phyloP scores from a whole-genome alignment of 1,140 invertebrate genomes.

The Hypothenemus hampei region DNA sequence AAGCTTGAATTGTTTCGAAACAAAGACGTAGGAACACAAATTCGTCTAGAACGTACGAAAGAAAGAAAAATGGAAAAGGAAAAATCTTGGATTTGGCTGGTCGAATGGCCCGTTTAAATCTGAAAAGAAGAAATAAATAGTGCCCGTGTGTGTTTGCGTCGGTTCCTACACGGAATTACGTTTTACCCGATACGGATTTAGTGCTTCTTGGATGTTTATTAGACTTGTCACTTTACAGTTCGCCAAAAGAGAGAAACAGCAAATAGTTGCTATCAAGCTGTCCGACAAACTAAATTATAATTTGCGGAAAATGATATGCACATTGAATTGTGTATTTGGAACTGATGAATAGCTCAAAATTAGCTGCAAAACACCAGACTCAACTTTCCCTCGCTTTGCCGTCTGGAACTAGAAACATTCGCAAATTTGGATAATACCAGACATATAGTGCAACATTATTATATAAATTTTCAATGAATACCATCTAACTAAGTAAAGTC shows the following conservation, averaged over 20 bases:
- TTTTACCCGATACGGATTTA: too few species aligned
- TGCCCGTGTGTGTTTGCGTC: constrained; percentile 9
- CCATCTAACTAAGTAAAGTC: constrained; percentile 10
- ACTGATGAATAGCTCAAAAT: constrained; percentile 25
- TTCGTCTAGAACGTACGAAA: too few species aligned
- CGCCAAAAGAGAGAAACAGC: too few species aligned
- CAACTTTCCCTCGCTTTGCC: constrained; percentile 22
- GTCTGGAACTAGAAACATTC: constrained; percentile 5
- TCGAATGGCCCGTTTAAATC: constrained; percentile 11
- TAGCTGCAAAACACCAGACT: constrained; percentile 22
- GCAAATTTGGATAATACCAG: constrained; percentile 12
- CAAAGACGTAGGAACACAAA: too few species aligned
- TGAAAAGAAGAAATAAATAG: constrained; percentile 11
- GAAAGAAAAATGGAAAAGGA: too few species aligned
- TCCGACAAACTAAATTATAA: constrained; percentile 11
- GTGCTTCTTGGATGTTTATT: too few species aligned
- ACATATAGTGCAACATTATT: too few species aligned
- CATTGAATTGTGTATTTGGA: constrained; percentile 1
- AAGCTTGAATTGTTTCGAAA: too few species aligned
- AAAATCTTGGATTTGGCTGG: constrained; percentile 9
- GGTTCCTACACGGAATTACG: constrained; percentile 5
- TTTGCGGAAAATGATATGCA: constrained; percentile 14
- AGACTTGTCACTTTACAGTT: too few species aligned
- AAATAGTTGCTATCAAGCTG: too few species aligned
- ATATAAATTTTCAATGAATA: constrained; percentile 12